A percentile compares a stretch with the other conserved stretches of the same genome.
Evolutionary conservation across 2,113 vertebrate species (phyloP).

Genomic region (Istiophorus platypterus): DNA sequence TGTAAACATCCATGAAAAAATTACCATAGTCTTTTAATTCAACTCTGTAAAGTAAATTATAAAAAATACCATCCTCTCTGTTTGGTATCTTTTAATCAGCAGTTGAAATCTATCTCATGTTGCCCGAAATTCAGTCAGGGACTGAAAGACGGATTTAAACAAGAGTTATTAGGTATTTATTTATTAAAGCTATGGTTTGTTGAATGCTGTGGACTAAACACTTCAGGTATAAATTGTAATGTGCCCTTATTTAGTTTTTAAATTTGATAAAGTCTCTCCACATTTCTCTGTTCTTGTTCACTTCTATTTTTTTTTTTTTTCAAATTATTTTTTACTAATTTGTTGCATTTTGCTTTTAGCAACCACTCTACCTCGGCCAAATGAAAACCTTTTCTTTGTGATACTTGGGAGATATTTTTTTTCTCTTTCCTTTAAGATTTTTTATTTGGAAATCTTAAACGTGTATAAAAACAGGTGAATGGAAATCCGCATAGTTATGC

Average conservation of each 20-base stretch:
- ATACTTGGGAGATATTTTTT: too few relatives aligned
- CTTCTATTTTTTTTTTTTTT: slow-evolving; percentile 9
- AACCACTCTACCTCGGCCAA: too few relatives aligned
- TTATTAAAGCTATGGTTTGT: slow-evolving; percentile 30
- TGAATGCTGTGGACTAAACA: slow-evolving; percentile 18
- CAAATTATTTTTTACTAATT: neutral
- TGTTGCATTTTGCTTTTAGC: neutral
- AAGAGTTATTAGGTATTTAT: slow-evolving; percentile 35
- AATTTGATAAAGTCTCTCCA: neutral
- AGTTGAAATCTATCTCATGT: slow-evolving; percentile 28
- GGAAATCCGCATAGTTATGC: neutral
- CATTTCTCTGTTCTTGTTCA: neutral
- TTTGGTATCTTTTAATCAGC: slow-evolving; percentile 22
- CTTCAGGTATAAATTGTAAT: slow-evolving; percentile 2
- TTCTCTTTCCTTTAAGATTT: neutral
- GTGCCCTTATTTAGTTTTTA: neutral
- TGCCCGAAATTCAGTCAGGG: slow-evolving; percentile 35
- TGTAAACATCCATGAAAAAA: too few relatives aligned
- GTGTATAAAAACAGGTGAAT: neutral
- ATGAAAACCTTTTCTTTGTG: too few relatives aligned
- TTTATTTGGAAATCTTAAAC: neutral
- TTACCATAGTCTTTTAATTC: too few relatives aligned
- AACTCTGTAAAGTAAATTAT: neutral
- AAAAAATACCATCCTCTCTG: neutral
- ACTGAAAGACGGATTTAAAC: too few relatives aligned